phyloP scores from a whole-genome alignment of 2,888 invertebrate genomes.

The Dicranocentrus wangi region DNA sequence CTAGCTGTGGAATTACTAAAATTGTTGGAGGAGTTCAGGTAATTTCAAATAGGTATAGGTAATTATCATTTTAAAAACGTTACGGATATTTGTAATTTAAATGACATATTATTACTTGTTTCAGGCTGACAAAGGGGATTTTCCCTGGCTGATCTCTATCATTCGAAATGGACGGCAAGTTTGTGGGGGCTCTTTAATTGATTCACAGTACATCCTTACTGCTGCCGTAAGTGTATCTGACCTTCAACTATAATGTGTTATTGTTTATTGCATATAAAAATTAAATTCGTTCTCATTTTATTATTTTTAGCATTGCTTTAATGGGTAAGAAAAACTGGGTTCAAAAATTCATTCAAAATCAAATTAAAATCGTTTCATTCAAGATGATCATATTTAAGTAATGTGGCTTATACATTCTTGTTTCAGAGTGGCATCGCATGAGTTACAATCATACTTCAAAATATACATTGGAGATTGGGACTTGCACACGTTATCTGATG shows the following conservation, averaged over 20 bases:
- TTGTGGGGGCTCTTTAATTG: conserved; percentile 73
- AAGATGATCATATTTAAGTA: no score
- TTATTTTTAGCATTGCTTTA: conserved; percentile 71
- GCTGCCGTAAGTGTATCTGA: conserved; percentile 66
- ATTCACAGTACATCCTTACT: conserved; percentile 72
- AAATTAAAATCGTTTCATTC: no score
- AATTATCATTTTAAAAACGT: neutral
- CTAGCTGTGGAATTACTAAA: conserved; percentile 61
- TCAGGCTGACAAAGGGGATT: conserved; percentile 66
- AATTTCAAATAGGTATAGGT: neutral
- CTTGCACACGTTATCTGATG: conserved; percentile 84
- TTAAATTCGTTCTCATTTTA: conserved; percentile 1
- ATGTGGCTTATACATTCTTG: no score
- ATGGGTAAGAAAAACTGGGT: conserved; percentile 69
- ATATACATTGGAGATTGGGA: conserved; percentile 89
- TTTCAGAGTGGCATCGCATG: conserved; percentile 1
- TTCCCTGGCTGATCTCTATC: conserved; percentile 70
- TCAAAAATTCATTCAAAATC: no score
- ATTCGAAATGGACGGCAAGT: conserved; percentile 70
- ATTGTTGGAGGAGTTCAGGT: conserved; percentile 66
- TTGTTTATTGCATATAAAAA: neutral
- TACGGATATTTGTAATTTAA: neutral
- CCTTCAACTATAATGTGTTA: no score
- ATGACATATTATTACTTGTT: neutral
- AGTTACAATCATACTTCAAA: conserved; percentile 76